These are phyloP conservation scores for Prionace glauca DNA, from an alignment of 2,797 vertebrate genomes.

Conservation along the genomic window DNA sequence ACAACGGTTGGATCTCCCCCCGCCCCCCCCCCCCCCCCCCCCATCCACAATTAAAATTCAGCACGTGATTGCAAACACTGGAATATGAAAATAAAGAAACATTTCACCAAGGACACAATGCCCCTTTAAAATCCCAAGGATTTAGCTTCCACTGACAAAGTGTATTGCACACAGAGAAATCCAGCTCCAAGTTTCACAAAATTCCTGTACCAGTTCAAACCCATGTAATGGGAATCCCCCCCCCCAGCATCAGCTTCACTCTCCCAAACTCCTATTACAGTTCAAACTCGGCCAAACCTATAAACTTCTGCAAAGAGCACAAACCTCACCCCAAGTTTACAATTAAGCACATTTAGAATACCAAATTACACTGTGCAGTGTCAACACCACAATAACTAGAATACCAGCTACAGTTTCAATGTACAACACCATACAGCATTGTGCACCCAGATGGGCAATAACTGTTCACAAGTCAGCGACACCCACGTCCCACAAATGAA, in stretches of 20 bases:
- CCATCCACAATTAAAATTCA: no score
- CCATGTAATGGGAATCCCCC: no score
- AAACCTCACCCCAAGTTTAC: not conserved
- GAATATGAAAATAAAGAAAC: not conserved
- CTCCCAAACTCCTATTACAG: not conserved
- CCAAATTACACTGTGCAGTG: not conserved
- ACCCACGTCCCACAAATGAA: no score
- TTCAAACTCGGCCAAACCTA: not conserved
- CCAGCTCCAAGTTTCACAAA: not conserved
- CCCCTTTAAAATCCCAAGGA: not conserved
- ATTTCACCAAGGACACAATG: not conserved
- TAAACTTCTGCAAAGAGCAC: not conserved
- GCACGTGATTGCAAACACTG: not conserved
- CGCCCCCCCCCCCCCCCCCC: no score
- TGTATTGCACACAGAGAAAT: no score
- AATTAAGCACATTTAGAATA: not conserved
- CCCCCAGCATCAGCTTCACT: not conserved
- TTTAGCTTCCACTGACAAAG: not conserved
- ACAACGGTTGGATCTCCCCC: not conserved
- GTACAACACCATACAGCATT: not conserved
- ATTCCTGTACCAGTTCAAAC: not conserved
- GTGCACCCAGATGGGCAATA: not conserved
- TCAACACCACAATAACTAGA: not conserved
- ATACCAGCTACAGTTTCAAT: not conserved
- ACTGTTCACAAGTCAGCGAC: no score